Conservation (phyloP, 2,888 invertebrate genomes). For the Polyommatus iphigenia region DNA sequence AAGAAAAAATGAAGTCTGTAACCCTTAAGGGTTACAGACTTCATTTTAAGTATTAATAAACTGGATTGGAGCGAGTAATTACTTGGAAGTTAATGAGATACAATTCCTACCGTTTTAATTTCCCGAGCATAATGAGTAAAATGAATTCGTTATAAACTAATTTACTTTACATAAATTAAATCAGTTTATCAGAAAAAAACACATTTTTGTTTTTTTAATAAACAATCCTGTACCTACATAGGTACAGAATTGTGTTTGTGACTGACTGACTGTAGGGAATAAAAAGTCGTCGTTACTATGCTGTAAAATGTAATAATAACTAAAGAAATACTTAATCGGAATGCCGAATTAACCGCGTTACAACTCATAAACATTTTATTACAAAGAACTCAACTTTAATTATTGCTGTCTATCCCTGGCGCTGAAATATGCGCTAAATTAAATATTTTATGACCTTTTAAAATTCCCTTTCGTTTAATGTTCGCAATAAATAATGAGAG, state of each 20-base stretch:
- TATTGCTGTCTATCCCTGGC: not conserved
- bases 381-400: conserved; percentile 1
- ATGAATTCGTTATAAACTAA: not conserved
- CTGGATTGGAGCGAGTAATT: not conserved
- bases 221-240: too few species aligned
- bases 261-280: too few species aligned
- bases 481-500: not conserved
- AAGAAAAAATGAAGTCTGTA: too few species aligned
- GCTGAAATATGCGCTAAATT: not conserved
- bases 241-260: too few species aligned
- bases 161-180: too few species aligned
- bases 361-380: conserved; percentile 9
- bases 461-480: conserved; percentile 14
- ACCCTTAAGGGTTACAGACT: conserved; percentile 11
- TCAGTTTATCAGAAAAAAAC: too few species aligned
- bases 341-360: not conserved
- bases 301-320: too few species aligned
- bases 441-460: conserved; percentile 19
- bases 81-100: not conserved
- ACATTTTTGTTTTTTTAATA: too few species aligned
- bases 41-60: conserved; percentile 11
- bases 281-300: too few species aligned
- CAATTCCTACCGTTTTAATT: not conserved
- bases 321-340: not conserved
- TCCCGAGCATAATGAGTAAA: not conserved